Evolutionary conservation across 1,140 invertebrate genomes (phyloP).

Genomic region (Tetramorium simillimum): DNA sequence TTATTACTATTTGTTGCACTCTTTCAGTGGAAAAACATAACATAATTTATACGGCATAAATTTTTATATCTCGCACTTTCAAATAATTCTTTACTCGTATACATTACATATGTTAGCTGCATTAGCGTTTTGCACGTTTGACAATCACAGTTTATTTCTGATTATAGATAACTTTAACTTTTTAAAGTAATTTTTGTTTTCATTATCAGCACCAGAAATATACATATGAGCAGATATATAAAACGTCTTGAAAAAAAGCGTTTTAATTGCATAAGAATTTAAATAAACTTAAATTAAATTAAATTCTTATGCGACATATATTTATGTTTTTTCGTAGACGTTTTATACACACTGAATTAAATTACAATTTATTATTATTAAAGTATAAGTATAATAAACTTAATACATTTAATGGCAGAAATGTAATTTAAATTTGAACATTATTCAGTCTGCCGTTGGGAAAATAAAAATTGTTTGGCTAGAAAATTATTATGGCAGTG

Average conservation of each 20-base stretch:
- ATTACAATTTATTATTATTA: neutral
- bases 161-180: neutral
- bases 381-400: neutral
- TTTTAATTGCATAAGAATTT: neutral
- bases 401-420: slow-evolving; percentile 30
- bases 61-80: slow-evolving; percentile 19
- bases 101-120: neutral
- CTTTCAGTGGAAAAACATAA: neutral
- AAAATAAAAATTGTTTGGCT: neutral
- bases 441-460: neutral
- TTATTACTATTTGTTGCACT: neutral
- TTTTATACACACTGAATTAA: slow-evolving; percentile 10
- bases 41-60: neutral
- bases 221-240: slow-evolving; percentile 4
- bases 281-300: neutral
- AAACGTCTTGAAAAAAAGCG: neutral
- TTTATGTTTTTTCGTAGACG: neutral
- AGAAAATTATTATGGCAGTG: slow-evolving; percentile 54
- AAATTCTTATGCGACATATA: neutral
- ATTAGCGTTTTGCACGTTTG: slow-evolving; percentile 6
- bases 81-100: neutral
- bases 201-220: slow-evolving; percentile 12
- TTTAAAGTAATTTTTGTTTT: neutral
- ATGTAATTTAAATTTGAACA: neutral
- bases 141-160: slow-evolving; percentile 49